Base-by-base conservation (phyloP, 2,113 vertebrate species). In the Haemorhous mexicanus region DNA sequence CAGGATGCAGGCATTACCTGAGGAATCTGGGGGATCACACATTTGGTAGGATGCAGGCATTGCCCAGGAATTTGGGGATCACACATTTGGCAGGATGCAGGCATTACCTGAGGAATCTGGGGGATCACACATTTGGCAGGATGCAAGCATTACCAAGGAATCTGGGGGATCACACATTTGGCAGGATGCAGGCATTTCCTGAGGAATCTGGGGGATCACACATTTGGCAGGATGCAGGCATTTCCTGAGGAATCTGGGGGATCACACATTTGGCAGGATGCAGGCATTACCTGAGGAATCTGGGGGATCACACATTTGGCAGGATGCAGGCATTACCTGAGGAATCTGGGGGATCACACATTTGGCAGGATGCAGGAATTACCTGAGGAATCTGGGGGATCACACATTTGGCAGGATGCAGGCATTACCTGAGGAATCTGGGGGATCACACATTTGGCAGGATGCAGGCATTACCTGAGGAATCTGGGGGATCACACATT, bases 351-450 rank as follows among this genome's bases (percentile, higher is more conserved):
- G 16, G 32, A 44, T 1, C 41, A 52, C 64, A 27, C 23, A 1
- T 21, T 17, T 43, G 90, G 92, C 80, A 53, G 61, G 3, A 3
- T 53, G 22, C 72, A 30, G 37, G 37, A 13, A 0, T 46, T 14
- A 10, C 58, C 18, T 70, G 4, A 2, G 22, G 70, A 41, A 33
- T 5, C 41, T 41, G 41, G 41, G 41, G 41, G 13, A 41, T 41
- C 41, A 41, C 41, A 14, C 41, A 41, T 41, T 41, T 41, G 41
- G 41, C 28, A 1, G 0, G 44, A 6, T 11, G 67, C 75, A 33
- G 80, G 14, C 15, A 0, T 46, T 16, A 6, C 59, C 18, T 59
- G 1, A 2, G 18, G 63, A 44, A 33, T 5, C 5, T 1, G 27
- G 11, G 17, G 16, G 37, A 44, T 1, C 41, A 52, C 64, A 27